Base-by-base conservation (phyloP, 2,888 invertebrate species). In the Cotesia congregata region DNA sequence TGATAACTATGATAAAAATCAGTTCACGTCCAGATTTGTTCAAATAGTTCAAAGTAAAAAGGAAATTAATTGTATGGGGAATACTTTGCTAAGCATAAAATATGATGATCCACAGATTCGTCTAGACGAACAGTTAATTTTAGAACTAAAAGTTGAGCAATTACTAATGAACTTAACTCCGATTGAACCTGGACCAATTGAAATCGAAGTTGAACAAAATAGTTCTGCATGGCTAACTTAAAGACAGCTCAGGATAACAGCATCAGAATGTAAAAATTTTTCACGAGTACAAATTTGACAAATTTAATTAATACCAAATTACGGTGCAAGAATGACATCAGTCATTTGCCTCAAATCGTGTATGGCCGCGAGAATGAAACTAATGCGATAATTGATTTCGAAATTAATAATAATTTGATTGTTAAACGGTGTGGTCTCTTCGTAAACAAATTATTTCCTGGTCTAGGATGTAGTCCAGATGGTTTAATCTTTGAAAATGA, bases 41-140 rank as follows among this genome's bases (percentile, higher is more conserved):
- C 20, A 12, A 12, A 6, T 9, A 4, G 5, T 67, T 5, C 67
- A 67, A 67, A n/a, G 7, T 67, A 30, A 38, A 39, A 12, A 39
- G 1, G 0, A 38, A 20, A 20, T 20, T 38, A 67, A n/a, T 7
- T 75, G 60, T 6, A 72, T 72, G 75, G 61, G 71, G 67, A 41
- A 9, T 39, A n/a, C 65, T 9, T 67, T 76, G 5, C 9, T 76
- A n/a, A 20, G 9, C 6, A 60, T 76, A 2, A 30, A 50, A 38
- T 77, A 77, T 75, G 67, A 77, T 39, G 75, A 77, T 39, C n/a
- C n/a, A n/a, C n/a, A n/a, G n/a, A n/a, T n/a, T n/a, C n/a, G 67
- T 17, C 6, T n/a, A 60, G 75, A 77, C 30, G 5, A 67, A 41
- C 12, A n/a, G 40, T 39, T 67, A 40, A 38, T 67, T 7, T 41